Conservation (phyloP, 2,113 vertebrate genomes). For the Crotalus viridis region DNA sequence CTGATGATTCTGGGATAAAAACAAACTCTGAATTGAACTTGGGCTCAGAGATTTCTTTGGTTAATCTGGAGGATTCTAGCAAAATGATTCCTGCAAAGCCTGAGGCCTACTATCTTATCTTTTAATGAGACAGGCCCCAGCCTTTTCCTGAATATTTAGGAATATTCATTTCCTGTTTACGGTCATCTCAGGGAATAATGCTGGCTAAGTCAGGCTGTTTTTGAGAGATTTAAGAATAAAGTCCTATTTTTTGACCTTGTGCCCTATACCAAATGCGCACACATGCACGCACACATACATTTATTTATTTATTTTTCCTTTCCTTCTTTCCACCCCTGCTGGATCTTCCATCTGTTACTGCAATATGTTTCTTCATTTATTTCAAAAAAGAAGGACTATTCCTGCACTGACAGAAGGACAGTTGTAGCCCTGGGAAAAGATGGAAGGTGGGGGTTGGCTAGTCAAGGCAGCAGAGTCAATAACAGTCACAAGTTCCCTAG, state of each 20-base stretch:
- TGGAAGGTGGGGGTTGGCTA: background rate
- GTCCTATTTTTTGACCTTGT: background rate
- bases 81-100: background rate
- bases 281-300: background rate
- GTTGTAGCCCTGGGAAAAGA: no score
- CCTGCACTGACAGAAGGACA: background rate
- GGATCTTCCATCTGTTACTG: conserved; percentile 21
- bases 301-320: background rate
- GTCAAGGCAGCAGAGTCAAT: background rate
- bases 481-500: background rate
- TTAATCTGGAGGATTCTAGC: background rate
- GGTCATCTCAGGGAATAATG: background rate
- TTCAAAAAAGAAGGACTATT: background rate
- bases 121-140: background rate
- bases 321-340: conserved; percentile 1
- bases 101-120: background rate
- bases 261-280: background rate
- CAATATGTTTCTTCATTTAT: background rate
- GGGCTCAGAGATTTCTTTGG: background rate
- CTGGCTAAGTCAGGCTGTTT: background rate
- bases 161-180: background rate
- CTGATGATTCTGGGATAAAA: background rate
- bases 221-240: background rate
- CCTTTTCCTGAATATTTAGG: background rate
- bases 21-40: background rate